Evolutionary conservation across 2,888 invertebrate genomes (phyloP).

Genomic region (Nycteola revayana): DNA sequence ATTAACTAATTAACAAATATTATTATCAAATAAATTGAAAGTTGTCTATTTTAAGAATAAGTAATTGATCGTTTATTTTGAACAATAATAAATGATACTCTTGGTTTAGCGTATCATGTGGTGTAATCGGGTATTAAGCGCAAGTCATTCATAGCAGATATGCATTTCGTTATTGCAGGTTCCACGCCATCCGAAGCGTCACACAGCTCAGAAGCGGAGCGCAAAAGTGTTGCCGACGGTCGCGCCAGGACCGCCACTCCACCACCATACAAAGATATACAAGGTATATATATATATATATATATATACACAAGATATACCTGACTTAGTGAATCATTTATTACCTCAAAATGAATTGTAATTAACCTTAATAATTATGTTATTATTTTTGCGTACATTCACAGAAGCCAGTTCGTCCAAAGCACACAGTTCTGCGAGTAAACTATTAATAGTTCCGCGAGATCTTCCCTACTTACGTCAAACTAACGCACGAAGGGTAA

Average conservation of each 20-base stretch:
- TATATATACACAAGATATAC: too few species aligned
- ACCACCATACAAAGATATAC: conserved; percentile 59
- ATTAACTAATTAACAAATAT: too few species aligned
- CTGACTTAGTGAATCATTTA: conserved; percentile 1
- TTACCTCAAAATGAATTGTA: not conserved
- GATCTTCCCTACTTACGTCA: conserved; percentile 77
- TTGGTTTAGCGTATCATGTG: conserved; percentile 51
- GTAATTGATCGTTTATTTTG: conserved; percentile 30
- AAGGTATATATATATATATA: conserved; percentile 46
- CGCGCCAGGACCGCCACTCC: conserved; percentile 54
- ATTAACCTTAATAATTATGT: not conserved
- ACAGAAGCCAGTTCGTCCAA: conserved; percentile 71
- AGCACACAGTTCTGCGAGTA: conserved; percentile 59
- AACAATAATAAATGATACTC: conserved; percentile 36
- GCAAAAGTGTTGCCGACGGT: conserved; percentile 49
- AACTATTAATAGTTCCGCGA: conserved; percentile 72
- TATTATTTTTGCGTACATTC: conserved; percentile 20
- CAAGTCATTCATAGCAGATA: conserved; percentile 60
- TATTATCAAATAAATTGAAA: too few species aligned
- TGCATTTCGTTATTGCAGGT: conserved; percentile 58
- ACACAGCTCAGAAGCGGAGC: conserved; percentile 46
- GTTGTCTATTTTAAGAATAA: too few species aligned
- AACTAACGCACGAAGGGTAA: conserved; percentile 78
- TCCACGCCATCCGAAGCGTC: conserved; percentile 54
- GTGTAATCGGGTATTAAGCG: conserved; percentile 66